Evolutionary conservation across 2,113 vertebrate genomes (phyloP), one percentile per base, ranked within the genome.

Genomic region (Raphicerus campestris): DNA sequence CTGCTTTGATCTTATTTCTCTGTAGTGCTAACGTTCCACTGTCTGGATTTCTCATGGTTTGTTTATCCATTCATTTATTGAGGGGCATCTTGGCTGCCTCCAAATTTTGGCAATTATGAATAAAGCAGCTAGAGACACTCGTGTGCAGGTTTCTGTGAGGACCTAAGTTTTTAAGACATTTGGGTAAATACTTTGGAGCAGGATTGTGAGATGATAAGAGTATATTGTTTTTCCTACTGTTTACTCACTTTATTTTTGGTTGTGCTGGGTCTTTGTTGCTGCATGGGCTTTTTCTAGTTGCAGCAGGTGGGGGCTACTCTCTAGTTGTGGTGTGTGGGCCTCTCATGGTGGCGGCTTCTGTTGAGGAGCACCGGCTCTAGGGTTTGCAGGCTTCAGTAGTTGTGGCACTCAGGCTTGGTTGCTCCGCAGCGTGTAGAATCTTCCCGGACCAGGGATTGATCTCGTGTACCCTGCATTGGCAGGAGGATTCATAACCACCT

Each of bases 21-120:
- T 51, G n/a, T 35, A 70, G 8, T 26, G 32, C 45, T 87, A 51
- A 78, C 32, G 45, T 58, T 60, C 51, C n/a, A 73, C 14, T 30
- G n/a, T 55, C 87, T 89, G 70, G 87, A 89, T n/a, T 45, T 58
- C 11, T 42, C 73, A 47, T 14, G 56, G 61, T 78, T 89, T 58
- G 53, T 58, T 77, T 47, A n/a, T 55, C n/a, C 30, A 17, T 47
- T 78, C 30, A 45, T 32, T 89, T 58, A 73, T 13, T 4, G n/a
- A 88, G 49, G 16, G n/a, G 24, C 53, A 60, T 47, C 53, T 78
- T 78, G 28, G 11, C 56, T 70, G 86, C 87, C 53, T 89, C 17
- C 17, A 55, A 73, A 51, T 55, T 75, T 73, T 42, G 28, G 4
- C 42, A 32, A 61, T 61, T 61, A 30, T n/a, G 24, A 87, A 53